phyloP scores from a whole-genome alignment of 1,140 invertebrate species.

The Drosophila parvula region DNA sequence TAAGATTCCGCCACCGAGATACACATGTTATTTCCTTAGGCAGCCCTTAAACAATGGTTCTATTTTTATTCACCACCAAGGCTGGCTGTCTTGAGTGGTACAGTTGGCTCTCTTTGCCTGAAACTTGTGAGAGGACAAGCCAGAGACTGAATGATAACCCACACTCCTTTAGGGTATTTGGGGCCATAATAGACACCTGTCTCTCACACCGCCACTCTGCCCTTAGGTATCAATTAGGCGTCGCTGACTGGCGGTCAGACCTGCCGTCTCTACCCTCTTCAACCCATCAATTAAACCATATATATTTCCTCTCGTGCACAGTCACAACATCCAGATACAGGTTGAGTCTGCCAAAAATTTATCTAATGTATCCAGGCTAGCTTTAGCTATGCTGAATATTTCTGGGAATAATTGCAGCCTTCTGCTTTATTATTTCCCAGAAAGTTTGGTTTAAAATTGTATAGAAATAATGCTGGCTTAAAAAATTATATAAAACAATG shows the following conservation, averaged over 20 bases:
- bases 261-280: slow-evolving; percentile 59
- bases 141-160: not conserved
- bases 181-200: slow-evolving; percentile 46
- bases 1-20: slow-evolving; percentile 19
- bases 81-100: not conserved
- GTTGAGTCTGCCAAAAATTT: not conserved
- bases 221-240: slow-evolving; percentile 42
- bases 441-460: not conserved
- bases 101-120: not conserved
- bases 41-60: not conserved
- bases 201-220: slow-evolving; percentile 22
- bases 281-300: slow-evolving; percentile 74
- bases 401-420: not conserved
- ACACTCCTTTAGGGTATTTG: slow-evolving; percentile 10
- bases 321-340: not conserved
- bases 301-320: slow-evolving; percentile 32
- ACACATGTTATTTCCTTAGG: slow-evolving; percentile 2
- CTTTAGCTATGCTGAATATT: not conserved
- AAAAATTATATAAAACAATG: not conserved
- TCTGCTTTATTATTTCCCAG: not conserved
- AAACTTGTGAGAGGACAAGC: not conserved
- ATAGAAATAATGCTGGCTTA: not conserved
- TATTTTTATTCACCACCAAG: not conserved
- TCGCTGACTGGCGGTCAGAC: slow-evolving; percentile 9
- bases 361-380: not conserved